Evolutionary conservation across 1,140 invertebrate species (phyloP).

Genomic region (Lasaia peninsularis): DNA sequence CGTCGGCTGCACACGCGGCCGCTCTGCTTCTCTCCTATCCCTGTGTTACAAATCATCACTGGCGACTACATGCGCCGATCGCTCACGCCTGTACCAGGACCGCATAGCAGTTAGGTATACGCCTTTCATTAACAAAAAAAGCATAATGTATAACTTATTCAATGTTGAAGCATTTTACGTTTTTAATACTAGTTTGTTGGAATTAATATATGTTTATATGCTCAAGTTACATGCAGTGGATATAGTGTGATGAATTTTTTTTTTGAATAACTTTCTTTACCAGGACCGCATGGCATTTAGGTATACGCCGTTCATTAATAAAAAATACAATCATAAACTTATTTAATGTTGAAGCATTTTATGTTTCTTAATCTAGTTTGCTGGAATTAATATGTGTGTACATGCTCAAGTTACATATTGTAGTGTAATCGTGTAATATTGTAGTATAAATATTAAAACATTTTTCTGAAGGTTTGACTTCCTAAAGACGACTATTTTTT

Average conservation of each 20-base stretch:
- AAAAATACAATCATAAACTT: neutral
- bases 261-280: no score
- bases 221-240: no score
- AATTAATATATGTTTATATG: no score
- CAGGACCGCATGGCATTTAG: conserved; percentile 7
- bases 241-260: no score
- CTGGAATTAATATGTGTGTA: no score
- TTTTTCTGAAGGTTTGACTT: no score
- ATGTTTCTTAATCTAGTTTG: no score
- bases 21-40: conserved; percentile 62
- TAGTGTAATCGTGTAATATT: no score
- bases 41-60: conserved; percentile 71
- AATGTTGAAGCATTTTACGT: conserved; percentile 19
- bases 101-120: conserved; percentile 7
- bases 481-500: no score
- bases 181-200: no score
- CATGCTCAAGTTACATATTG: no score
- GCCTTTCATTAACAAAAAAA: neutral
- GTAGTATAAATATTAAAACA: no score
- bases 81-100: conserved; percentile 21
- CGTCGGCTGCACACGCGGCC: conserved; percentile 54
- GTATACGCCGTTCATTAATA: neutral
- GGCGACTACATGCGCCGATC: conserved; percentile 41
- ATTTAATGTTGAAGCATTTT: conserved; percentile 19
- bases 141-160: neutral